phyloP scores from a whole-genome alignment of 2,888 invertebrate species.

The Dexiosoma caninum region DNA sequence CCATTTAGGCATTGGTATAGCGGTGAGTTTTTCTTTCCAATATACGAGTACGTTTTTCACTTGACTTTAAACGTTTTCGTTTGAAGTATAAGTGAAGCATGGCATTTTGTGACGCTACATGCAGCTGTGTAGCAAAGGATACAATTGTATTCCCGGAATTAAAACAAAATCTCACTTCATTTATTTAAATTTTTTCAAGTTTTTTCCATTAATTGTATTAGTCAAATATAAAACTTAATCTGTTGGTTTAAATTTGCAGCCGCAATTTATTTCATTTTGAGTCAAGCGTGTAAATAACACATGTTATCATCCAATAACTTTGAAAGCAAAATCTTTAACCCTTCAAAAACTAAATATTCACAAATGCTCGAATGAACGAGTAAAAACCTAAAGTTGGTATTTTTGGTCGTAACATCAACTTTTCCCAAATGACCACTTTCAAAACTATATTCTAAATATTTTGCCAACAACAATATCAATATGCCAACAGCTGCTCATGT shows the following conservation, averaged over 20 bases:
- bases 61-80: too few relatives aligned
- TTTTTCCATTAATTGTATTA: too few relatives aligned
- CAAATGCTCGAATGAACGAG: background rate
- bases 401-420: slow-evolving; percentile 29
- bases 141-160: too few relatives aligned
- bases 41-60: too few relatives aligned
- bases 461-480: slow-evolving; percentile 32
- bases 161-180: too few relatives aligned
- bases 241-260: slow-evolving; percentile 4
- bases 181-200: too few relatives aligned
- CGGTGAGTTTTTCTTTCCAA: too few relatives aligned
- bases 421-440: slow-evolving; percentile 43
- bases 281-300: slow-evolving; percentile 17
- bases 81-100: too few relatives aligned
- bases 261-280: background rate
- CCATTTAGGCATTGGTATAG: too few relatives aligned
- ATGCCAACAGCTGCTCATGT: slow-evolving; percentile 38
- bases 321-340: slow-evolving; percentile 16
- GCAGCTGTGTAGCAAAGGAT: too few relatives aligned
- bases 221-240: background rate
- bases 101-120: too few relatives aligned
- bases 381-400: background rate
- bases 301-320: slow-evolving; percentile 37
- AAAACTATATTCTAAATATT: slow-evolving; percentile 41
- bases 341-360: background rate